Evolutionary conservation across 2,888 invertebrate species (phyloP).

Genomic region (Polymixis lichenea): DNA sequence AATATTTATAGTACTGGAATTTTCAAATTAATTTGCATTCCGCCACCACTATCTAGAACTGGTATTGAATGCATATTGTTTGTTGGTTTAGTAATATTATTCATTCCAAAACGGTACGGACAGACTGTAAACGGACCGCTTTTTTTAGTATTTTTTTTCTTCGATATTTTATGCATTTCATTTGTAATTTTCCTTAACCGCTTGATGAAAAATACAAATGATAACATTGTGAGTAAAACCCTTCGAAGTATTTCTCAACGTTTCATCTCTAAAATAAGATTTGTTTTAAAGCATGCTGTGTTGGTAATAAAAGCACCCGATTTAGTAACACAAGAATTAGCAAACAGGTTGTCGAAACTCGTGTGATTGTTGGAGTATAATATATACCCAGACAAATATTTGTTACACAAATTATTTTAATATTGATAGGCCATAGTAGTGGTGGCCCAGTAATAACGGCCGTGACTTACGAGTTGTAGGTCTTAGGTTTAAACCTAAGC

Average conservation of each 20-base stretch:
- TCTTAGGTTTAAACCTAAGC: too few species aligned
- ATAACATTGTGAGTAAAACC: background rate
- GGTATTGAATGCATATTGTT: conserved; percentile 32
- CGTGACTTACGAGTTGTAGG: too few species aligned
- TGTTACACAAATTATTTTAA: too few species aligned
- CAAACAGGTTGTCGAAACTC: background rate
- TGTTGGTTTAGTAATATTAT: conserved; percentile 31
- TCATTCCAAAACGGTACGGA: background rate
- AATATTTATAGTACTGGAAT: conserved; percentile 23
- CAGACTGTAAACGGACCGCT: background rate
- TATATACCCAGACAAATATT: too few species aligned
- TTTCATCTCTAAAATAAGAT: background rate
- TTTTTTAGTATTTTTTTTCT: background rate
- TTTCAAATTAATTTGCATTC: conserved; percentile 40
- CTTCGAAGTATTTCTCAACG: background rate
- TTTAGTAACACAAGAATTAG: background rate
- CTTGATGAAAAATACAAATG: background rate
- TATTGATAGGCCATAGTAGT: too few species aligned
- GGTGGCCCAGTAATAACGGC: too few species aligned
- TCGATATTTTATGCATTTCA: too few species aligned
- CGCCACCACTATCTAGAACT: conserved; percentile 9
- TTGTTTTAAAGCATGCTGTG: background rate
- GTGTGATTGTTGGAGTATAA: too few species aligned
- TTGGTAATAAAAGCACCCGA: background rate
- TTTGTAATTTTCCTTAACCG: too few species aligned